Evolutionary conservation across 2,888 invertebrate species (phyloP), one percentile per base, ranked within the genome.

Genomic region (Diarsia rubi): DNA sequence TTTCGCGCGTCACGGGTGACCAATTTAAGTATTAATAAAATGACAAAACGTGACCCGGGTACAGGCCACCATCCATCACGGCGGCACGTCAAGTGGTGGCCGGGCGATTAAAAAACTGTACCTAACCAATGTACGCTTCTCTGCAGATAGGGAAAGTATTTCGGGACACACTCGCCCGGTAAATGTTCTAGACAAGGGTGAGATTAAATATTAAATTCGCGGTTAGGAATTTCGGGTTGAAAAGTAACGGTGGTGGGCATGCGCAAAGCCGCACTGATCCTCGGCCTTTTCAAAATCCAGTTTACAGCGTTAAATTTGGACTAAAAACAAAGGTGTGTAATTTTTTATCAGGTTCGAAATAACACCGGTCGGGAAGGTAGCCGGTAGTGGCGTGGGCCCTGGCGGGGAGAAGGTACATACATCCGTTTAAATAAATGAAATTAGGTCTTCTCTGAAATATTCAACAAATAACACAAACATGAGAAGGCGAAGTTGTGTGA

Each of bases 1-100:
- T 95, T 95, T 94, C 90, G 90, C 89, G 87, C 94, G 95, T 96
- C 96, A 96, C 93, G 89, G 93, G 91, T 91, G 90, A 92, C 95
- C 96, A 96, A 96, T 96, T 96, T 96, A 95, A 94, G 96, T 95
- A 96, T 95, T 96, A 96, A 96, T 96, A 96, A 96, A 96, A 96
- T 95, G 96, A 96, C 96, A 95, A 95, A 96, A 96, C 95, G 94
- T 94, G 96, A 94, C 95, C 94, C 93, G 86, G 88, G 87, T 90
- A 83, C 82, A 86, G 90, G 90, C 89, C 92, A 91, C 91, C 95
- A 96, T 96, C 96, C 95, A 96, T 96, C 96, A 96, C 94, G 89
- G 83, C 89, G 90, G 86, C 92, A 90, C 94, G 95, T 96, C 96
- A 95, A 96, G 95, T 94, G 95, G 90, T 93, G 92, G 93, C 86